phyloP scores from a whole-genome alignment of 2,888 invertebrate genomes.

The Cephus spinipes region DNA sequence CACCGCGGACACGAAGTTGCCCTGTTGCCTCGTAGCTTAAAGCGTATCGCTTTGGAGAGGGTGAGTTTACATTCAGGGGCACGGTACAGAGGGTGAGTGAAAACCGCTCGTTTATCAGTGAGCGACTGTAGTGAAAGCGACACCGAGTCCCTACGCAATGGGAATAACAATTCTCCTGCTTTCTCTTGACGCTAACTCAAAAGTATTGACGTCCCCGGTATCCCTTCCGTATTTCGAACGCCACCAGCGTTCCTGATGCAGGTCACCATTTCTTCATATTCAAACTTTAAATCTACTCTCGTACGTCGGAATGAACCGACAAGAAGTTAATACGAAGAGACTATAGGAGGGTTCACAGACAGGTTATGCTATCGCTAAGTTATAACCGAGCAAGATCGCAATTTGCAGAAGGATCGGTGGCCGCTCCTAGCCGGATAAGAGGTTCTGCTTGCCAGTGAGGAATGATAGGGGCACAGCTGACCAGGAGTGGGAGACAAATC shows the following conservation, averaged over 20 bases:
- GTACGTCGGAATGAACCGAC: not conserved
- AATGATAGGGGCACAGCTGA: constrained; percentile 33
- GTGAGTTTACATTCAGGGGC: constrained; percentile 60
- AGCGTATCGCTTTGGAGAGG: constrained; percentile 38
- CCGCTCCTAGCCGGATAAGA: not conserved
- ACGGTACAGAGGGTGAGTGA: constrained; percentile 40
- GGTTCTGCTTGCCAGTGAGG: constrained; percentile 4
- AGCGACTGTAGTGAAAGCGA: constrained; percentile 65
- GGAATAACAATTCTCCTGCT: constrained; percentile 61
- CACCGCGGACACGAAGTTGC: constrained; percentile 28
- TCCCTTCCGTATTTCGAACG: constrained; percentile 28
- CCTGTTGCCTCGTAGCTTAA: constrained; percentile 25
- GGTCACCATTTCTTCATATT: not conserved
- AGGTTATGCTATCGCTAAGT: not conserved
- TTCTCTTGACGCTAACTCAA: constrained; percentile 29
- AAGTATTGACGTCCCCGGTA: constrained; percentile 48
- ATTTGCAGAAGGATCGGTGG: not conserved
- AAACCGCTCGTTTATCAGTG: constrained; percentile 66
- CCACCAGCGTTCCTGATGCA: constrained; percentile 26
- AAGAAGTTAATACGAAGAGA: not conserved
- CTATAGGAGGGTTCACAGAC: not conserved
- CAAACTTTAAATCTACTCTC: not conserved
- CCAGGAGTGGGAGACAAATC: constrained; percentile 25
- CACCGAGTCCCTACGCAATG: constrained; percentile 59
- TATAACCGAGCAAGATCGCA: not conserved